Evolutionary conservation across 2,888 invertebrate genomes (phyloP).

Genomic region (Chironomus riparius): DNA sequence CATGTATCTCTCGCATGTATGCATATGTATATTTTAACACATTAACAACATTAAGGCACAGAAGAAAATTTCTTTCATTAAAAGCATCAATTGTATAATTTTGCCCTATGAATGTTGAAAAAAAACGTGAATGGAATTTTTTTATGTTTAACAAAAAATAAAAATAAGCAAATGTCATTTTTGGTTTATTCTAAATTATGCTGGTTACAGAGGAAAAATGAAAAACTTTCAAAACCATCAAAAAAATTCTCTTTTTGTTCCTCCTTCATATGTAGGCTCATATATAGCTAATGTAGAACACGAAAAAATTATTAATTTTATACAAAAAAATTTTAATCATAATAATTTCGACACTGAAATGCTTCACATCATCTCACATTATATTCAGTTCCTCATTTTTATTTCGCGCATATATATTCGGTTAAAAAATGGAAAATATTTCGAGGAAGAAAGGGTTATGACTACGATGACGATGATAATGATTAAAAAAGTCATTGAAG

Average conservation of each 20-base stretch:
- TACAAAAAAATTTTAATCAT: constrained; percentile 12
- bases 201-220: not conserved
- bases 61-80: not conserved
- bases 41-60: not conserved
- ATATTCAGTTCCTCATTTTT: not conserved
- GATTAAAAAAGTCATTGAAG: not conserved
- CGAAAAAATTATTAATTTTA: constrained; percentile 15
- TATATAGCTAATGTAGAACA: not conserved
- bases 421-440: not conserved
- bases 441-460: constrained; percentile 12
- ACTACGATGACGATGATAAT: not conserved
- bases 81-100: not conserved
- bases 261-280: not conserved
- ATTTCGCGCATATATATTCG: not conserved
- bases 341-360: constrained; percentile 3
- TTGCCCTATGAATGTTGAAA: too few species aligned
- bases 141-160: not conserved
- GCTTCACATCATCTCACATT: not conserved
- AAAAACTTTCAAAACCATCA: not conserved
- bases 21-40: not conserved
- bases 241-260: not conserved
- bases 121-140: not conserved
- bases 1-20: not conserved
- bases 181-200: not conserved
- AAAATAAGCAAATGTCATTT: not conserved